Conservation (phyloP, 2,888 invertebrate species). For the Petrophora chlorosata region DNA sequence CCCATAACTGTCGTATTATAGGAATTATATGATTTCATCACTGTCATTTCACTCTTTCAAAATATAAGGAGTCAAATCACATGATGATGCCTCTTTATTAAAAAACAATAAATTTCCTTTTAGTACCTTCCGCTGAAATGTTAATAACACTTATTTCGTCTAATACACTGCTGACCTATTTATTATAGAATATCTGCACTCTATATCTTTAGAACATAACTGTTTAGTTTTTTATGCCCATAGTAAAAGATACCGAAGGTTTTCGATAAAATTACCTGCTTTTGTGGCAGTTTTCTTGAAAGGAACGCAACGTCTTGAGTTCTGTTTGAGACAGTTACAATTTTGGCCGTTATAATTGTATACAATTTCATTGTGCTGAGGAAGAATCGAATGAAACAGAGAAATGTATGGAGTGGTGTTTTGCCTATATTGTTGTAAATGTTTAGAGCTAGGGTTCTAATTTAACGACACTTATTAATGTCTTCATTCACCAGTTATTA, state of each 20-base stretch:
- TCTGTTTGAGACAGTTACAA: constrained; percentile 80
- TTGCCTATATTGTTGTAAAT: too few relatives aligned
- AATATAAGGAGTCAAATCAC: constrained; percentile 50
- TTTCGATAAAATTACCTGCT: constrained; percentile 78
- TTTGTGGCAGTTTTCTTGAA: constrained; percentile 66
- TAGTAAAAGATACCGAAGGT: constrained; percentile 60
- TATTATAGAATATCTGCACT: constrained; percentile 66
- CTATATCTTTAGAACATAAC: constrained; percentile 64
- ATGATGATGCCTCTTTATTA: constrained; percentile 62
- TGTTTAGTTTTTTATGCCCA: constrained; percentile 61
- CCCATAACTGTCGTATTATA: too few relatives aligned
- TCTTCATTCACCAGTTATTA: too few relatives aligned
- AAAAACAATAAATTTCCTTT: constrained; percentile 72
- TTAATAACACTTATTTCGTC: constrained; percentile 66
- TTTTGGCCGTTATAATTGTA: constrained; percentile 84
- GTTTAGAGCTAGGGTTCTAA: too few relatives aligned
- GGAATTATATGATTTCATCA: constrained; percentile 32
- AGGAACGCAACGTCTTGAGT: constrained; percentile 62
- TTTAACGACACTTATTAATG: too few relatives aligned
- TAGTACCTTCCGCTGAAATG: constrained; percentile 65
- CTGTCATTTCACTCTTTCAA: constrained; percentile 40
- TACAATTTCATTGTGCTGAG: constrained; percentile 76
- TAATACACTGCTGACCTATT: constrained; percentile 73
- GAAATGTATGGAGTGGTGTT: constrained; percentile 46
- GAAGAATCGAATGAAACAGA: constrained; percentile 51